Conservation (phyloP, 2,113 vertebrate genomes). For the Turdus rufiventris region DNA sequence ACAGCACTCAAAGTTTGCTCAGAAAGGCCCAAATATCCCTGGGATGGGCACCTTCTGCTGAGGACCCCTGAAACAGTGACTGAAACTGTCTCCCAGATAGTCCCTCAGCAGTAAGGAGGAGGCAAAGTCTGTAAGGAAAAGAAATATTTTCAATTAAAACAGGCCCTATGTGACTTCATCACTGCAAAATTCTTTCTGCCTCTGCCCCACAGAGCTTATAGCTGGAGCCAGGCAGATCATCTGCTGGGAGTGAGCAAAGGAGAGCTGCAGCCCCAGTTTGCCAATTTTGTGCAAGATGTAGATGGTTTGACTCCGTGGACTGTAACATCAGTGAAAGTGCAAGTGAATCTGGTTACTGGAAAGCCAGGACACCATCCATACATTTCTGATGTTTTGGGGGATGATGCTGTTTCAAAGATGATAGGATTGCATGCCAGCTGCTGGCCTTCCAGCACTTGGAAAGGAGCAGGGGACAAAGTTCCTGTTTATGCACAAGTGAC, state of each 20-base stretch:
- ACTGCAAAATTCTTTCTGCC: background rate
- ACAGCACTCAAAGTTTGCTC: background rate
- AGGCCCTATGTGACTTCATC: background rate
- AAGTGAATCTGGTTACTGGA: conserved; percentile 59
- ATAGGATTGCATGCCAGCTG: conserved; percentile 58
- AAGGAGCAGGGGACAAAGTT: conserved; percentile 53
- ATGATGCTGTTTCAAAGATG: conserved; percentile 47
- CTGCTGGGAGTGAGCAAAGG: background rate
- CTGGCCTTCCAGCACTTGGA: conserved; percentile 48
- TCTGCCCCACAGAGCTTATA: background rate
- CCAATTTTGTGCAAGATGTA: background rate
- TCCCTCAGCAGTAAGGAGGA: background rate
- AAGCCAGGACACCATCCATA: conserved; percentile 11
- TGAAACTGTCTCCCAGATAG: background rate
- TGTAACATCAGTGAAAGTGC: background rate
- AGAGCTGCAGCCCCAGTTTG: background rate
- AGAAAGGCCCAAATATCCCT: background rate
- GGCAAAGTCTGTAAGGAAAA: background rate
- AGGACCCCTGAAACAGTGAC: background rate
- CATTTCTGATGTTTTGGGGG: conserved; percentile 20
- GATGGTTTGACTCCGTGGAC: background rate
- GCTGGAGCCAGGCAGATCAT: background rate
- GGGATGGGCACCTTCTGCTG: background rate
- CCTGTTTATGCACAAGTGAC: conserved; percentile 65
- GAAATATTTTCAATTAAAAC: background rate